Percentiles rank a stretch among this genome's conserved stretches.
Conservation (phyloP, 2,888 invertebrate genomes). For the Zygogramma bicolorata region DNA sequence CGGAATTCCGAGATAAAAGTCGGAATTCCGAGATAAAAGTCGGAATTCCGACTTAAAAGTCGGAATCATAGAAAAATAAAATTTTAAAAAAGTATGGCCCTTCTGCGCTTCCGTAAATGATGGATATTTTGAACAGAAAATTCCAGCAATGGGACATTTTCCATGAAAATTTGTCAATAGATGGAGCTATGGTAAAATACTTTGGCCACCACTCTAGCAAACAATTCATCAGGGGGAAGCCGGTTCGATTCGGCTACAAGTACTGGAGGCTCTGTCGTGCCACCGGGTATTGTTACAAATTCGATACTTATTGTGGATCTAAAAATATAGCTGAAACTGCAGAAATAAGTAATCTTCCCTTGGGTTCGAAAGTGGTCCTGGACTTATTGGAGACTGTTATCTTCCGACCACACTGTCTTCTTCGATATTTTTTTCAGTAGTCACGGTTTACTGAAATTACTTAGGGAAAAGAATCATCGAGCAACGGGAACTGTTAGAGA, state of each 20-base stretch:
- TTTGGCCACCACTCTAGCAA: not conserved
- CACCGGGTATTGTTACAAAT: slow-evolving; percentile 47
- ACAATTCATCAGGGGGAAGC: slow-evolving; percentile 33
- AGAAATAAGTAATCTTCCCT: slow-evolving; percentile 17
- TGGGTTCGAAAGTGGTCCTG: slow-evolving; percentile 44
- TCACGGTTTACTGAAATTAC: slow-evolving; percentile 19
- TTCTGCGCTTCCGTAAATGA: not conserved
- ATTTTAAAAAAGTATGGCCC: too few species aligned
- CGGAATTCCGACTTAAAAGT: too few species aligned
- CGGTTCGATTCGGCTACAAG: slow-evolving; percentile 54
- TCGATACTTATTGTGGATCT: slow-evolving; percentile 47
- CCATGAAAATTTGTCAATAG: not conserved
- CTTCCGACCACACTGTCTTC: slow-evolving; percentile 24
- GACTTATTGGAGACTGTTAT: slow-evolving; percentile 30
- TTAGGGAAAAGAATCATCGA: slow-evolving; percentile 3
- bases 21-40: too few species aligned
- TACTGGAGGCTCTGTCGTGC: slow-evolving; percentile 52
- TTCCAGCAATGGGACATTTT: not conserved
- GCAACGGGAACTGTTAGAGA: slow-evolving; percentile 25
- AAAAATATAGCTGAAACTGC: slow-evolving; percentile 16
- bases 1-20: too few species aligned
- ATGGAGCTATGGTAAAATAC: not conserved
- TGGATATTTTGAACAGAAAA: not conserved
- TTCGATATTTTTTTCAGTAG: slow-evolving; percentile 41
- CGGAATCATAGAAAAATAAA: too few species aligned